These are phyloP conservation scores for Calonectris borealis DNA, from an alignment of 2,113 vertebrate species.

Conservation along the genomic window DNA sequence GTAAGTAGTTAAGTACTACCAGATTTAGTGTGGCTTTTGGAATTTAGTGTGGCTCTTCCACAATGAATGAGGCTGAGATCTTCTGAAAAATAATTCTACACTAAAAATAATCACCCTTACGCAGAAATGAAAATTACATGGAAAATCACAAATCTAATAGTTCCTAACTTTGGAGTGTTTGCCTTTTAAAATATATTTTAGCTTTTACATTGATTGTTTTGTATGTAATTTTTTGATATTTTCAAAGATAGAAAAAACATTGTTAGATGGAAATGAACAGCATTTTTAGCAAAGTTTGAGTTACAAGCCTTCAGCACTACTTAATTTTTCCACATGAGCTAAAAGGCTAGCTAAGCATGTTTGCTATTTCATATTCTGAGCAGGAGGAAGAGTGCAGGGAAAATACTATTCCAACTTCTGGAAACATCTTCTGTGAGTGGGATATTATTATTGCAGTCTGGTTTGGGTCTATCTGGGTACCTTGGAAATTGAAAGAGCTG, in stretches of 20 bases:
- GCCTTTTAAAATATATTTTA: not conserved
- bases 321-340: not conserved
- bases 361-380: not conserved
- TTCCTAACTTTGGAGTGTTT: not conserved
- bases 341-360: not conserved
- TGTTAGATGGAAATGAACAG: not conserved
- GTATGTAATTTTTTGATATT: not conserved
- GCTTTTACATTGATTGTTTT: not conserved
- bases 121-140: not conserved
- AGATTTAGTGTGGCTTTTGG: not conserved
- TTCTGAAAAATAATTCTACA: not conserved
- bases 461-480: not conserved
- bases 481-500: not conserved
- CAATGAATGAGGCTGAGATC: not conserved
- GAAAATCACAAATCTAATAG: not conserved
- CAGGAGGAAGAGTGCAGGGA: not conserved
- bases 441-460: not conserved
- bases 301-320: not conserved
- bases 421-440: not conserved
- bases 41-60: not conserved
- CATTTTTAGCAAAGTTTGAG: not conserved
- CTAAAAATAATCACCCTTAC: not conserved
- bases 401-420: not conserved
- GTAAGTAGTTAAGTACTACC: not conserved
- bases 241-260: not conserved